Base-by-base conservation (phyloP, 2,888 invertebrate genomes). In the Nematopogon swammerdamellus region DNA sequence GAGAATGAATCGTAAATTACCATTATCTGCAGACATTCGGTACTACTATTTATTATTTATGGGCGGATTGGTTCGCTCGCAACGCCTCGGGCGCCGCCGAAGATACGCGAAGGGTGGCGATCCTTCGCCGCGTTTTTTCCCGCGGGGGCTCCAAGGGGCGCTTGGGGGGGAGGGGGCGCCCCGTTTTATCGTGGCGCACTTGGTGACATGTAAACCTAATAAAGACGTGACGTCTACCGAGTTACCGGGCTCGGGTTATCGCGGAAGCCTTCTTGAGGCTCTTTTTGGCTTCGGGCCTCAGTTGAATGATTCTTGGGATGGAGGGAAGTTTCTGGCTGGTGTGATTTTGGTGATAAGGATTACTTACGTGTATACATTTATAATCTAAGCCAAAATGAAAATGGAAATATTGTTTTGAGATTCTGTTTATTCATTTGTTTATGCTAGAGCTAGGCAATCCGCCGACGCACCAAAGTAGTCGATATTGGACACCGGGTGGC, bases 21-120 rank as follows among this genome's bases (percentile, higher is more conserved):
- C 72, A 80, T 77, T 80, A 80, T 80, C 80, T 76, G 67, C 72
- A 75, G 77, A 75, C 75, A 70, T 57, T 72, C 63, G 57, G 71
- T 65, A 70, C 70, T 75, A 70, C 69, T 73, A 70, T 77, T 79
- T 80, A 80, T 80, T 80, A 80, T 80, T 80, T 80, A 80, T 80
- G 77, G 72, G 70, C 68, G 72, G 68, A 72, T 70, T 68, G 73
- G 63, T 66, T 67, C 68, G 49, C 48, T 42, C 71, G 72, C 67
- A 10, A 4, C 17, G 25, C 46, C 25, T 6, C 25, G 46, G 19
- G 63, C 70, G 71, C 44, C 18, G 25, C 18, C 25, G 48, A 48
- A 50, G 53, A 53, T 53, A 53, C 61, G 67, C 67, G 65, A 63
- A 25, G 25, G 25, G 25, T 10, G 25, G 25, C n/a, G 36, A 36